These are phyloP conservation scores for Leucoraja erinaceus DNA, from an alignment of 2,113 vertebrate species.

Conservation along the genomic window DNA sequence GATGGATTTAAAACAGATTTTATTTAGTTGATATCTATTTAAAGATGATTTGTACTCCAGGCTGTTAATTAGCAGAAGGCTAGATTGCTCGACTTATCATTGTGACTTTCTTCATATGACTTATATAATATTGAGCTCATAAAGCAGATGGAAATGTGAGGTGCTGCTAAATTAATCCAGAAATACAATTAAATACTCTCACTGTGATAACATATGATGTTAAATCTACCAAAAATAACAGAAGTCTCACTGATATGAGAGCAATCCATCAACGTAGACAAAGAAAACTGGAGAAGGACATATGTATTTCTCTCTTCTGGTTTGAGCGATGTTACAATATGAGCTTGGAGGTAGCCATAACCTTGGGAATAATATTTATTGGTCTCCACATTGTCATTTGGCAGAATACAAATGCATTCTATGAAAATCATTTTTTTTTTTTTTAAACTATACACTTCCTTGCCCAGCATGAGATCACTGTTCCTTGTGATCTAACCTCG, in stretches of 20 bases:
- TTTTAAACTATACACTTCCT: too few relatives aligned
- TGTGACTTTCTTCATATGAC: constrained; percentile 3
- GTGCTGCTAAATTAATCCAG: not conserved
- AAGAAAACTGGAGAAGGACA: not conserved
- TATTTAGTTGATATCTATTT: constrained; percentile 3
- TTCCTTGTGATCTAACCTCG: too few relatives aligned
- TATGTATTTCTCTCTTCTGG: not conserved
- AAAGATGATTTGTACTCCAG: not conserved
- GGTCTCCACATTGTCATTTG: not conserved
- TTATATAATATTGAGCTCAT: not conserved
- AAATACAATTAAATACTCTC: not conserved
- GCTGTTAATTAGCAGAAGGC: not conserved
- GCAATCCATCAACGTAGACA: not conserved
- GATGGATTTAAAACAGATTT: not conserved
- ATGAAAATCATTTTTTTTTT: too few relatives aligned
- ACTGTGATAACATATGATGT: not conserved
- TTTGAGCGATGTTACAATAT: not conserved
- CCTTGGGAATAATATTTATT: not conserved
- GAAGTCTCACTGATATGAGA: not conserved
- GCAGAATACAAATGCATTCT: not conserved
- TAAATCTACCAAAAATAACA: not conserved
- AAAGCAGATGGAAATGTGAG: not conserved
- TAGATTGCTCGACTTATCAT: not conserved
- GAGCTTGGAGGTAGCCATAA: not conserved
- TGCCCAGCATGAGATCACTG: too few relatives aligned